phyloP scores from a whole-genome alignment of 1,140 invertebrate genomes.

The Ephestia elutella region DNA sequence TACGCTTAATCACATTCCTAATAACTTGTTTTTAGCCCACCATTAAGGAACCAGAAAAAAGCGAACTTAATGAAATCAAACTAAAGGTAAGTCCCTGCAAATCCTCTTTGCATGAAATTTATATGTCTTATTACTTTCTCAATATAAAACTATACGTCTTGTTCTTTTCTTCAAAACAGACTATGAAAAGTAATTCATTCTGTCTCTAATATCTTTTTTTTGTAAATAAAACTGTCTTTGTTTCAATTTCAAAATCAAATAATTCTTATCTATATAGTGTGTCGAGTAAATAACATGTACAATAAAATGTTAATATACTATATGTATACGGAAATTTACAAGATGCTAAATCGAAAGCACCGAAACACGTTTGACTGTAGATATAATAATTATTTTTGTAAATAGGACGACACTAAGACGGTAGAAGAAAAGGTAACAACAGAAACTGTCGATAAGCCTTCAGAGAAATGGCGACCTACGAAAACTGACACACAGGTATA shows the following conservation, averaged over 20 bases:
- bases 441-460: conserved; percentile 43
- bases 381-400: conserved; percentile 40
- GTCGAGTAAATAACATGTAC: conserved; percentile 43
- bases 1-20: conserved; percentile 39
- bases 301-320: neutral
- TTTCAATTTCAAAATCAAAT: conserved; percentile 23
- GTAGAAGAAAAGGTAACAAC: conserved; percentile 43
- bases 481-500: conserved; percentile 65
- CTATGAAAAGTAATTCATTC: conserved; percentile 5
- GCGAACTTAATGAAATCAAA: conserved; percentile 54
- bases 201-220: conserved; percentile 25
- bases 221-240: conserved; percentile 44
- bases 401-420: conserved; percentile 49
- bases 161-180: conserved; percentile 7
- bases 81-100: conserved; percentile 55
- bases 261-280: conserved; percentile 26
- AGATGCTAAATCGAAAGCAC: conserved; percentile 6
- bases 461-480: conserved; percentile 56
- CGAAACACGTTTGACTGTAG: neutral
- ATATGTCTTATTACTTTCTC: conserved; percentile 9
- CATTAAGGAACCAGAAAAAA: conserved; percentile 48
- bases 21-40: conserved; percentile 60
- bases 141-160: conserved; percentile 4
- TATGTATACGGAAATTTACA: neutral
- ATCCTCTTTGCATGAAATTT: conserved; percentile 25